These are phyloP conservation scores for Pygoscelis antarcticus DNA, from an alignment of 2,113 vertebrate species.

Conservation along the genomic window DNA sequence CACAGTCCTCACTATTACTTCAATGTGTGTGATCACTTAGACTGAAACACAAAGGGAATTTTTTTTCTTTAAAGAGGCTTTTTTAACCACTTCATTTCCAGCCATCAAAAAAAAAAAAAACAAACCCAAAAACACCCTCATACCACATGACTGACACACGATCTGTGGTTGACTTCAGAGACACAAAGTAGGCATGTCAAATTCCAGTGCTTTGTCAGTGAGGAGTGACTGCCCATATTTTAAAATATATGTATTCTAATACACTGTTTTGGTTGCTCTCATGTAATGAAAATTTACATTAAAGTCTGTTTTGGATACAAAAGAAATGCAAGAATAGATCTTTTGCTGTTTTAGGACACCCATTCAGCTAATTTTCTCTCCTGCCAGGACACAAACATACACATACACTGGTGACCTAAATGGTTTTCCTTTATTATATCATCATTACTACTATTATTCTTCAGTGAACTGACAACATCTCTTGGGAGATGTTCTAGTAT, in stretches of 20 bases:
- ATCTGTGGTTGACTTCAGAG: background rate
- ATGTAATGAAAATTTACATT: background rate
- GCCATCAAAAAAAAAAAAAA: background rate
- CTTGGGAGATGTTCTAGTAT: background rate
- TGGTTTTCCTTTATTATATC: background rate
- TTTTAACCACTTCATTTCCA: background rate
- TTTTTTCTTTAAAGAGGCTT: background rate
- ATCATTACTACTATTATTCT: constrained; percentile 14
- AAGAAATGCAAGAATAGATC: background rate
- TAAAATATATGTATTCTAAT: background rate
- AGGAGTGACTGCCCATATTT: background rate
- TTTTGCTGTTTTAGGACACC: background rate
- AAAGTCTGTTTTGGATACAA: background rate
- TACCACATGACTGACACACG: background rate
- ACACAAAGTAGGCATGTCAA: background rate
- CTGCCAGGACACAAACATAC: background rate
- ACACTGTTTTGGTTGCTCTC: background rate
- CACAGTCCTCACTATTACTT: background rate
- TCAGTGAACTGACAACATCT: background rate
- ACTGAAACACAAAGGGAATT: background rate
- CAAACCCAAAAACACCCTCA: background rate
- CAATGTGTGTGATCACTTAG: background rate
- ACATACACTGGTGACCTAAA: background rate
- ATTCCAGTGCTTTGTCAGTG: background rate
- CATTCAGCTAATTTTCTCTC: background rate